Evolutionary conservation across 2,113 vertebrate genomes (phyloP), one percentile per base, ranked within the genome.

Genomic region (Cariama cristata): DNA sequence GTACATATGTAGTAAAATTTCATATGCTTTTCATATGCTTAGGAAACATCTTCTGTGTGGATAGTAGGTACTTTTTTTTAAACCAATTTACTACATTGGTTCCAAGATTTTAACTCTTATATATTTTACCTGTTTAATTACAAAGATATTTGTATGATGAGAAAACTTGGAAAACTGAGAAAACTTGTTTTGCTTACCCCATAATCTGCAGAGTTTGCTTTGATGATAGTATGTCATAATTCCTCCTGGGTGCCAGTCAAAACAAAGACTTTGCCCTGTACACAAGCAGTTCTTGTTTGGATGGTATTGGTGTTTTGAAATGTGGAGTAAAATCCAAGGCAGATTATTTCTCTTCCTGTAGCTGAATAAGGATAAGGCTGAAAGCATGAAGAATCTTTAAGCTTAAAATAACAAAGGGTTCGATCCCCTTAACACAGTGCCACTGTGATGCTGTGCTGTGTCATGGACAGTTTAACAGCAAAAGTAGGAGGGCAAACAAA

Each of bases 221-320:
- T 97, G 96, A 95, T 96, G 96, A 85, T 86, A 88, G 66, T 56
- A 33, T 97, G 96, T 93, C 93, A 96, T 94, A 94, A 93, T 82
- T 94, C 60, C 67, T 80, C 55, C 71, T 77, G 64, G 49, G 62
- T 95, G 96, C 90, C 93, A 97, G 77, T 91, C 95, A 96, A 97
- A 97, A 97, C 96, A 97, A 94, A 94, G 92, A 71, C 92, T 91
- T 95, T 96, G 90, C 85, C 89, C 82, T 80, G 83, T 87, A 35
- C 63, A 94, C 96, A 97, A 94, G 69, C 90, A 87, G 86, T 80
- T 96, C 96, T 95, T 92, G 86, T 96, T 95, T 93, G 93, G 86
- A 92, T 93, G 86, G 88, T 59, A 97, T 96, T 62, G 93, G 64
- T 95, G 20, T 96, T 96, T 92, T 90, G 95, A 97, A 96, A 92